These are phyloP conservation scores for Coelopa pilipes DNA, from an alignment of 2,888 invertebrate species.

Conservation along the genomic window DNA sequence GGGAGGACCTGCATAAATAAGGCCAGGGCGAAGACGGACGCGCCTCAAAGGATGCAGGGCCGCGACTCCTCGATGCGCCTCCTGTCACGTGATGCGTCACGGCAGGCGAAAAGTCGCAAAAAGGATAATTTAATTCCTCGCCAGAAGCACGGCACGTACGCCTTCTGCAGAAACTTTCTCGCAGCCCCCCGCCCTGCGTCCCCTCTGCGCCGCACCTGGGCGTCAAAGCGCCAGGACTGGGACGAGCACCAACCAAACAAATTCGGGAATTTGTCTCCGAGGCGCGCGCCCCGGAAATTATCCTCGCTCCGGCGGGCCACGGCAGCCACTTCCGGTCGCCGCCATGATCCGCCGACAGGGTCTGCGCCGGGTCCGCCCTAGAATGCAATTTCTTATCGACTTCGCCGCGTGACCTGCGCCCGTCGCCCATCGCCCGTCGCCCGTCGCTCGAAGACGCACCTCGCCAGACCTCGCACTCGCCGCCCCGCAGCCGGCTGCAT, in stretches of 20 bases:
- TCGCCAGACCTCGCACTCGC: not conserved
- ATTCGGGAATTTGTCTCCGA: not conserved
- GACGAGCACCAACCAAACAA: not conserved
- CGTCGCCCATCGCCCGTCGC: not conserved
- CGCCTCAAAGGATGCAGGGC: too few species aligned
- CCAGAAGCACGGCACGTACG: too few species aligned
- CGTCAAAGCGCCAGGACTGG: not conserved
- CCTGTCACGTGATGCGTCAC: too few species aligned
- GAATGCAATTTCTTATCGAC: constrained; percentile 28
- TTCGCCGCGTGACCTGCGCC: not conserved
- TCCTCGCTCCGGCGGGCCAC: not conserved
- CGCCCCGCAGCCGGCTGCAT: not conserved
- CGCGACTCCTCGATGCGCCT: too few species aligned
- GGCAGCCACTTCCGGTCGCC: not conserved
- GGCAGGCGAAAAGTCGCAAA: too few species aligned
- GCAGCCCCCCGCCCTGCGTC: not conserved
- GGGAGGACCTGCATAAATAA: too few species aligned
- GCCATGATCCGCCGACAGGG: too few species aligned
- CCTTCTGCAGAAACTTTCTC: too few species aligned
- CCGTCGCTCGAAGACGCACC: too few species aligned
- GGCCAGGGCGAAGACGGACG: too few species aligned
- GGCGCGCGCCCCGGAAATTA: not conserved
- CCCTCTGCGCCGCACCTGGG: not conserved
- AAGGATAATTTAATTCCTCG: too few species aligned
- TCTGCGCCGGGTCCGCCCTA: not conserved